These are phyloP conservation scores for Mactromeris polynyma DNA, from an alignment of 2,888 invertebrate species.

Conservation along the genomic window DNA sequence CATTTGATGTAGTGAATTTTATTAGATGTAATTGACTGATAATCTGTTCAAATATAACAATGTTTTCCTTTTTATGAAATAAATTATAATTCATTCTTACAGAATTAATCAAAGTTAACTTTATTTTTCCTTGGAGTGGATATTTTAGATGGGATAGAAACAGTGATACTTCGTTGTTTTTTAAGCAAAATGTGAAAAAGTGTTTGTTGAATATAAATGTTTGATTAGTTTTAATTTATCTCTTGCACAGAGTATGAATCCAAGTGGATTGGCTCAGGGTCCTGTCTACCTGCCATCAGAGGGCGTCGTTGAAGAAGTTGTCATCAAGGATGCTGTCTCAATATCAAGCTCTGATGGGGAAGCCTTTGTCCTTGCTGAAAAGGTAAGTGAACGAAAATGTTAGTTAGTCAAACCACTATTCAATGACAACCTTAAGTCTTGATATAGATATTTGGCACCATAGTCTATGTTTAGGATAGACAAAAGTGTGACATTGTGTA, in stretches of 20 bases:
- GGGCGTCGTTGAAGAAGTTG: slow-evolving; percentile 81
- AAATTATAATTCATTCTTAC: not conserved
- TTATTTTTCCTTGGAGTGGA: not conserved
- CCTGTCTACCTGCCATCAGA: slow-evolving; percentile 85
- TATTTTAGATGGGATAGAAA: not conserved
- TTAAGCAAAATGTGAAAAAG: not conserved
- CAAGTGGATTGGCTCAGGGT: slow-evolving; percentile 77
- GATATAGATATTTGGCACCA: no score
- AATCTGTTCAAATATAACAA: not conserved
- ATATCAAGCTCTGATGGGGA: slow-evolving; percentile 86
- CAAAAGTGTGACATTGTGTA: no score
- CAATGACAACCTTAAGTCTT: no score
- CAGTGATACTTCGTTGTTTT: not conserved
- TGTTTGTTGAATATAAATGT: not conserved
- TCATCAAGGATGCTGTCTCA: slow-evolving; percentile 83
- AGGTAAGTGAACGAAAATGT: slow-evolving; percentile 69
- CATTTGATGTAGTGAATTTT: not conserved
- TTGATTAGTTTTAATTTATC: not conserved
- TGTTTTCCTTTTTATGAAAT: not conserved
- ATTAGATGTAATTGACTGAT: not conserved
- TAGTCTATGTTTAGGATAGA: no score
- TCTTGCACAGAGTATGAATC: slow-evolving; percentile 80
- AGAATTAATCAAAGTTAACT: not conserved
- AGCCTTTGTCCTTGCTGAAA: slow-evolving; percentile 81
- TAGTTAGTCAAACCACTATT: no score